These are phyloP conservation scores for Drosophila buzzatii DNA, from an alignment of 2,888 invertebrate genomes.

Conservation along the genomic window DNA sequence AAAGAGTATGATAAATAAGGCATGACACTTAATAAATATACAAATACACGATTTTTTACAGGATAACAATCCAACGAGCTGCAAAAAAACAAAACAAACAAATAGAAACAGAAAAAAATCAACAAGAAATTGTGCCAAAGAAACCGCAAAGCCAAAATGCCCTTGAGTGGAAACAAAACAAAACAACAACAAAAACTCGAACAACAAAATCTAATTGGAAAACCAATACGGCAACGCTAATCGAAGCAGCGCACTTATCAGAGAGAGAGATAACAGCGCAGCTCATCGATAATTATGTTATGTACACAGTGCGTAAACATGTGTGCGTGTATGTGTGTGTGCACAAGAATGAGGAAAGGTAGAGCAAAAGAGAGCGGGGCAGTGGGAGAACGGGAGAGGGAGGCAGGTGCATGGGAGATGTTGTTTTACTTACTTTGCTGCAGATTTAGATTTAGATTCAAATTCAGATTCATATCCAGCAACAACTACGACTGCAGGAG, in stretches of 20 bases:
- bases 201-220: conserved; percentile 67
- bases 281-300: conserved; percentile 61
- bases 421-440: conserved; percentile 81
- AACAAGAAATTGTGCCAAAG: conserved; percentile 5
- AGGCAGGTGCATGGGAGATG: neutral
- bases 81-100: neutral
- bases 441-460: conserved; percentile 81
- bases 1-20: conserved; percentile 31
- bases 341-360: neutral
- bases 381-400: neutral
- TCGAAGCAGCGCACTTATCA: conserved; percentile 64
- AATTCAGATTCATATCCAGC: conserved; percentile 68
- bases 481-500: conserved; percentile 43
- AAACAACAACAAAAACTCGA: conserved; percentile 21
- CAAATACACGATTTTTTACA: conserved; percentile 16
- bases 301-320: conserved; percentile 31
- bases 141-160: conserved; percentile 30
- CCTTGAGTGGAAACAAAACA: conserved; percentile 41
- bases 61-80: conserved; percentile 14
- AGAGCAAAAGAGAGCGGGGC: too few species aligned
- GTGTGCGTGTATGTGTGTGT: conserved; percentile 2
- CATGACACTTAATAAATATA: conserved; percentile 38
- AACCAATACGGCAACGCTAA: conserved; percentile 64
- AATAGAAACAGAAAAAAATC: neutral
- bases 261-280: conserved; percentile 48